Percentiles rank a stretch among this genome's conserved stretches.
Conservation (phyloP, 2,113 vertebrate species). For the Ascaphus truei region DNA sequence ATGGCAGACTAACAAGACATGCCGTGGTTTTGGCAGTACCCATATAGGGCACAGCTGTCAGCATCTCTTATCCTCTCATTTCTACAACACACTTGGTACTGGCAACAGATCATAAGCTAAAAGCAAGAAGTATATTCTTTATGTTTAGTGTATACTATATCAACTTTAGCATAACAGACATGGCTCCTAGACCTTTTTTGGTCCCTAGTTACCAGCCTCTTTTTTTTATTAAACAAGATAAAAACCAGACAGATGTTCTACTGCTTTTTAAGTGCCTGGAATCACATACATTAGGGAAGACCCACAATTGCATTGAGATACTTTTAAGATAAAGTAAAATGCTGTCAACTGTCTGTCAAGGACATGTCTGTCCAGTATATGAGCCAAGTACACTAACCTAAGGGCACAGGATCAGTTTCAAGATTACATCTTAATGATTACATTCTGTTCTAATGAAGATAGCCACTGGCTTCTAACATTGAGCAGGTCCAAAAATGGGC, state of each 20-base stretch:
- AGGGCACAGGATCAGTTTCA: too few relatives aligned
- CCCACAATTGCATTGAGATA: neutral
- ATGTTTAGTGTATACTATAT: conserved; percentile 33
- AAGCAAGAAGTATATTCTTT: conserved; percentile 48
- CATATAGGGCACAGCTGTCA: conserved; percentile 63
- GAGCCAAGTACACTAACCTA: too few relatives aligned
- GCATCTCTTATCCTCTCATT: conserved; percentile 61
- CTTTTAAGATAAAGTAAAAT: neutral
- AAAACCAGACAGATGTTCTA: conserved; percentile 41
- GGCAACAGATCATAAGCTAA: conserved; percentile 60
- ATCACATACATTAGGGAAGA: conserved; percentile 23
- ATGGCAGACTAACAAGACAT: conserved; percentile 50
- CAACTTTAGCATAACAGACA: conserved; percentile 51
- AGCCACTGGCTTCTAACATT: too few relatives aligned
- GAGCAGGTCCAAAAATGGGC: too few relatives aligned
- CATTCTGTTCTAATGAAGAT: too few relatives aligned
- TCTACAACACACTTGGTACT: conserved; percentile 59
- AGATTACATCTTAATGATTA: too few relatives aligned
- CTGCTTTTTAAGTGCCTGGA: conserved; percentile 41
- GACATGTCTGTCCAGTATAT: too few relatives aligned
- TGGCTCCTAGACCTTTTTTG: conserved; percentile 34
- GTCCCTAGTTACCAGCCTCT: conserved; percentile 7
- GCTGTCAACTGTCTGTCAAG: too few relatives aligned
- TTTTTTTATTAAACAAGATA: conserved; percentile 38
- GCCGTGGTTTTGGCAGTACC: conserved; percentile 55